A percentile compares a stretch with the other conserved stretches of the same genome.
Conservation (phyloP, 2,797 vertebrate species). For the Molossus alvarezi region DNA sequence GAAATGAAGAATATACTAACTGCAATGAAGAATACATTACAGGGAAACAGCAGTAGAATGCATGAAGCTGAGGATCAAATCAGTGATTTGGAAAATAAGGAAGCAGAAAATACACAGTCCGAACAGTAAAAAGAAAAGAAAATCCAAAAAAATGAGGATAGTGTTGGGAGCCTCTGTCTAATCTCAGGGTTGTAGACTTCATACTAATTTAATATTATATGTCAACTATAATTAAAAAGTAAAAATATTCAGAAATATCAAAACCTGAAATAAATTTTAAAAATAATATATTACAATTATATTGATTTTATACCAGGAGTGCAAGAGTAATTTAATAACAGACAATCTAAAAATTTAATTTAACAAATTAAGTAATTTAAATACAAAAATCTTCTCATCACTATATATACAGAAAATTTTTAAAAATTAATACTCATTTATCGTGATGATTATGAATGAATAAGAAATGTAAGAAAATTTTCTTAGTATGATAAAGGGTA, state of each 20-base stretch:
- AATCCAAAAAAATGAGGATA: neutral
- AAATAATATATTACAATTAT: neutral
- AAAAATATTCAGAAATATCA: neutral
- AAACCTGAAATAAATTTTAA: neutral
- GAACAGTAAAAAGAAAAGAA: neutral
- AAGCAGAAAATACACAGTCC: neutral
- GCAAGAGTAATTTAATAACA: neutral
- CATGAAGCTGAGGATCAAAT: neutral
- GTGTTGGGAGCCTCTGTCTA: neutral
- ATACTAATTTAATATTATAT: neutral
- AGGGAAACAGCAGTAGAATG: neutral
- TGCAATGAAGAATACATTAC: neutral
- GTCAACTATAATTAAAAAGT: neutral
- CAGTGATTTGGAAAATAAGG: neutral
- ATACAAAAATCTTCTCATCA: slow-evolving; percentile 62
- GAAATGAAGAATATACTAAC: neutral
- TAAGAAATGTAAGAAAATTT: neutral
- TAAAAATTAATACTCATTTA: neutral
- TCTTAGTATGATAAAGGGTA: neutral
- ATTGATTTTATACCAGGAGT: neutral
- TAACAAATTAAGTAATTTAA: slow-evolving; percentile 36
- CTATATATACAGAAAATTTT: neutral
- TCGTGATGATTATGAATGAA: neutral
- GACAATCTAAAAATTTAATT: neutral
- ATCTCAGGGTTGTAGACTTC: neutral